Base-by-base conservation (phyloP, 2,797 vertebrate genomes). In the Coracias cyanogaster region DNA sequence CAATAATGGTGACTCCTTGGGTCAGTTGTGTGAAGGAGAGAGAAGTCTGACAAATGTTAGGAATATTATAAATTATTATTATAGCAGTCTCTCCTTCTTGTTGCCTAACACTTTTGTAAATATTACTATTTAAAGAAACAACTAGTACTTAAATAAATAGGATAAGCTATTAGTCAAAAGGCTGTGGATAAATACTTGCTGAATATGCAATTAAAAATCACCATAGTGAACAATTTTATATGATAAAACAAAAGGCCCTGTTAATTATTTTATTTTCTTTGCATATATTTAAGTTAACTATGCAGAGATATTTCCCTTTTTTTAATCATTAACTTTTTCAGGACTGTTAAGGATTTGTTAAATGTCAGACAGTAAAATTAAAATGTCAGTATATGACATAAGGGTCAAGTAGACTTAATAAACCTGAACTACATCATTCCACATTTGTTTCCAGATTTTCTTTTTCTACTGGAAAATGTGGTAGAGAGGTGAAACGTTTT, bases 321-420 rank as follows among this genome's bases (percentile, higher is more conserved):
- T 95, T 93, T 78, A 92, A 92, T 94, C 65, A 88, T 96, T 97
- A 87, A 70, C 18, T 96, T 93, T 91, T 95, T 83, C 93, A 91
- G 95, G 90, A 94, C 73, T 94, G 61, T 93, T 91, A 92, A 93
- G 93, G 96, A 93, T 97, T 97, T 97, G 81, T 74, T 96, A 98
- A 98, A 98, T 98, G 97, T 98, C 98, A 98, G 88, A 67, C 90
- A 96, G 86, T 78, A 82, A 97, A 97, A 97, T 98, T 97, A 97
- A 98, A 98, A 98, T 97, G 96, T 97, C 96, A 97, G 54, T 67
- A 83, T 84, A 93, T 93, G 93, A 93, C 93, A 97, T 41, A 95
- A 77, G 95, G 93, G 96, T 97, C 97, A 98, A 96, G 96, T 83
- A 95, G 93, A 97, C 93, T 97, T 97, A 96, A 96, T 97, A 97